phyloP scores from a whole-genome alignment of 2,888 invertebrate species.

The Dynastes tityus region DNA sequence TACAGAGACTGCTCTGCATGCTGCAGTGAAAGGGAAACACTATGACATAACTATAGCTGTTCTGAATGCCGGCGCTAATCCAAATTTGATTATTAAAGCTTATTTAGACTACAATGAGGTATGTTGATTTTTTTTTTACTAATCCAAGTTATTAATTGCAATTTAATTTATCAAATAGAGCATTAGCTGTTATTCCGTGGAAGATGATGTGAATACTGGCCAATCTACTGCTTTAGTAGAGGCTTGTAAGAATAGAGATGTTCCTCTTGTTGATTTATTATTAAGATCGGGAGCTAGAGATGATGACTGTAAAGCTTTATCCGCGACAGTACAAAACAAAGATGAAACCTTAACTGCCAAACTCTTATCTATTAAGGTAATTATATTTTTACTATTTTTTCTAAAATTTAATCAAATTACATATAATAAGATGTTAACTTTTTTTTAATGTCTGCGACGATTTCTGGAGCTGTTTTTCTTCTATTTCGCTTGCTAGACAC shows the following conservation, averaged over 20 bases:
- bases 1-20: conserved; percentile 88
- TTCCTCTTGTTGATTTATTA: conserved; percentile 83
- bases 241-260: conserved; percentile 80
- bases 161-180: conserved; percentile 57
- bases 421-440: too few species aligned
- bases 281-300: conserved; percentile 89
- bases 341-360: conserved; percentile 86
- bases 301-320: conserved; percentile 87
- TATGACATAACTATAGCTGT: conserved; percentile 80
- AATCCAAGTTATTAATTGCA: neutral
- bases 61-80: conserved; percentile 85
- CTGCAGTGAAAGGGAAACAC: conserved; percentile 85
- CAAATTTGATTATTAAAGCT: conserved; percentile 81
- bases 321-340: conserved; percentile 81
- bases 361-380: conserved; percentile 86
- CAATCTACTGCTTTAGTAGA: conserved; percentile 77
- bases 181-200: conserved; percentile 69
- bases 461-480: too few species aligned
- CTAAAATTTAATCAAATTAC: too few species aligned
- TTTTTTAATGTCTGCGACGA: too few species aligned
- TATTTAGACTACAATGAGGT: conserved; percentile 69
- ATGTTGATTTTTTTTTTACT: neutral
- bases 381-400: too few species aligned
- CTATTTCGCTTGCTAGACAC: too few species aligned
- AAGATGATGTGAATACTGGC: conserved; percentile 70